Evolutionary conservation across 2,888 invertebrate species (phyloP).

Genomic region (Tenthredo scrophulariae): DNA sequence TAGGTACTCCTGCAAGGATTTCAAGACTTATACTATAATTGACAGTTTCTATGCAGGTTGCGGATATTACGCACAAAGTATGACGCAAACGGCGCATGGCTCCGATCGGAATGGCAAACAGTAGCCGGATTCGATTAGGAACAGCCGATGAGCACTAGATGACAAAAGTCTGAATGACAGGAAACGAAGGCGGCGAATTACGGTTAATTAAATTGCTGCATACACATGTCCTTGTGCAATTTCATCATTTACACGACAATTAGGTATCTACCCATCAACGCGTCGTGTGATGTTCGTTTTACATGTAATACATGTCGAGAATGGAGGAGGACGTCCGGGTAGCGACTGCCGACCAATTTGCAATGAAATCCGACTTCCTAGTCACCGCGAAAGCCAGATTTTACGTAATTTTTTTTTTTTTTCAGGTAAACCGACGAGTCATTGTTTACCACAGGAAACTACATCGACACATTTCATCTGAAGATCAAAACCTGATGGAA

Average conservation of each 20-base stretch:
- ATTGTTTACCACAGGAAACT: neutral
- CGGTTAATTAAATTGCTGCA: neutral
- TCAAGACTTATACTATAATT: neutral
- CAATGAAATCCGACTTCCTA: neutral
- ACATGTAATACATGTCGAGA: neutral
- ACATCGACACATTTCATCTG: neutral
- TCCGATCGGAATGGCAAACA: neutral
- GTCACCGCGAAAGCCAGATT: neutral
- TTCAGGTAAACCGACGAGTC: neutral
- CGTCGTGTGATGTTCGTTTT: conserved; percentile 3
- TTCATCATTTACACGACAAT: conserved; percentile 33
- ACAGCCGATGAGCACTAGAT: neutral
- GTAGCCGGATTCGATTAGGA: neutral
- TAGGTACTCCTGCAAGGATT: neutral
- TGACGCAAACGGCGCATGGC: neutral
- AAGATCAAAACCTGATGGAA: neutral
- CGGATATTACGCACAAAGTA: neutral
- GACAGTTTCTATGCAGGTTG: neutral
- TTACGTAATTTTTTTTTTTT: neutral
- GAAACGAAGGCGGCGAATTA: neutral
- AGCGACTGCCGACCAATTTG: neutral
- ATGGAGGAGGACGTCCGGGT: conserved; percentile 34
- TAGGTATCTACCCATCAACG: neutral
- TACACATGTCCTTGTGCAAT: neutral
- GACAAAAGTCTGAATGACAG: conserved; percentile 31